A percentile compares a stretch with the other conserved stretches of the same genome.
These are phyloP conservation scores for Poecilia velifera DNA, from an alignment of 2,797 vertebrate genomes.

Conservation along the genomic window DNA sequence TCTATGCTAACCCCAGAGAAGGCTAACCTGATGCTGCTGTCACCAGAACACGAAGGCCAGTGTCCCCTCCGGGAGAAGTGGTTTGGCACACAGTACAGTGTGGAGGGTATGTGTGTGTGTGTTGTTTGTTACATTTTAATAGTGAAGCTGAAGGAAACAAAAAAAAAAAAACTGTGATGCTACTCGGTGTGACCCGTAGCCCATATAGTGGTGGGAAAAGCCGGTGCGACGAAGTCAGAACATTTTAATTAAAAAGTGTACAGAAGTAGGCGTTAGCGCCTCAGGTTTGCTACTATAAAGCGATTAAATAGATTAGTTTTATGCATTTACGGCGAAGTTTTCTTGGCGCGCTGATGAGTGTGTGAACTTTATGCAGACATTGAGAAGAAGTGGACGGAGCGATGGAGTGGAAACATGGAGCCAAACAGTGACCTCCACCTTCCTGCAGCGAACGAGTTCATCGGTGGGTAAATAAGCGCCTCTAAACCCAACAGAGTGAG, in stretches of 20 bases:
- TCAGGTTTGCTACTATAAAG: background rate
- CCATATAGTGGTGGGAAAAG: background rate
- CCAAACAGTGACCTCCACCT: conserved; percentile 88
- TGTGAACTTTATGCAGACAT: conserved; percentile 79
- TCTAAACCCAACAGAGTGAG: conserved; percentile 3
- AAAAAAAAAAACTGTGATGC: background rate
- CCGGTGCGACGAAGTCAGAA: background rate
- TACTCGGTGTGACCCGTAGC: background rate
- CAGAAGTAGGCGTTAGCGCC: background rate
- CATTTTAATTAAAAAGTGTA: background rate
- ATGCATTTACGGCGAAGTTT: conserved; percentile 1
- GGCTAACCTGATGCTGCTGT: conserved; percentile 92
- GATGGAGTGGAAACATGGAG: conserved; percentile 86
- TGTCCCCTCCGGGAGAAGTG: conserved; percentile 92
- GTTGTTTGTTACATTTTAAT: conserved; percentile 6
- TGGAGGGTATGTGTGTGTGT: conserved; percentile 79
- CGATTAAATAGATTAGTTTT: background rate
- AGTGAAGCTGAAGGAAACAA: background rate
- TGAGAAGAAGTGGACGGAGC: conserved; percentile 85
- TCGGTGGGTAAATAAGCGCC: conserved; percentile 81
- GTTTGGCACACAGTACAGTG: conserved; percentile 94
- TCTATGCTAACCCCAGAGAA: conserved; percentile 88
- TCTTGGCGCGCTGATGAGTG: conserved; percentile 7
- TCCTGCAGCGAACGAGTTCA: conserved; percentile 92
- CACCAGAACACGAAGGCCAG: conserved; percentile 91